Percentiles rank a stretch among this genome's conserved stretches.
These are phyloP conservation scores for Empis livida DNA, from an alignment of 2,888 invertebrate genomes.

Conservation along the genomic window DNA sequence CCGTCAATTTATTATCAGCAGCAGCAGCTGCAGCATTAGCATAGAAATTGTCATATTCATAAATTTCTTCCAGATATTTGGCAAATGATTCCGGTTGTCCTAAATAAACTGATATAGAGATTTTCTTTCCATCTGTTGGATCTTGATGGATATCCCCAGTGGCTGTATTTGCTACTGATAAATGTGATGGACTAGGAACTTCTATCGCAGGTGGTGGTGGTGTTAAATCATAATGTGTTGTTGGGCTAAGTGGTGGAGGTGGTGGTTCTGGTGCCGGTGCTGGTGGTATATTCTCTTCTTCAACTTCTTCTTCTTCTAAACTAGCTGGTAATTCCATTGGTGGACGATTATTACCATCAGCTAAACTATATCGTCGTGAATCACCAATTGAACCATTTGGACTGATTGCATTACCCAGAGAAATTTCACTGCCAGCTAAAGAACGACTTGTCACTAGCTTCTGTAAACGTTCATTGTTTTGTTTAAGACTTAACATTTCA, in stretches of 20 bases:
- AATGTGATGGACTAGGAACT: slow-evolving; percentile 27
- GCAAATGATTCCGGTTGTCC: slow-evolving; percentile 69
- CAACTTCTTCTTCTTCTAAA: slow-evolving; percentile 32
- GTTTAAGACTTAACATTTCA: slow-evolving; percentile 93
- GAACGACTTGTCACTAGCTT: slow-evolving; percentile 62
- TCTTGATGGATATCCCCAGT: slow-evolving; percentile 48
- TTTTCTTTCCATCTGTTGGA: slow-evolving; percentile 72
- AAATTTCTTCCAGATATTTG: slow-evolving; percentile 53
- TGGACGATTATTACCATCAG: slow-evolving; percentile 38
- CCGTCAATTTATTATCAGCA: slow-evolving; percentile 3
- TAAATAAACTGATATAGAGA: slow-evolving; percentile 76
- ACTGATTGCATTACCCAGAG: slow-evolving; percentile 39
- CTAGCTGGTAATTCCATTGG: slow-evolving; percentile 36
- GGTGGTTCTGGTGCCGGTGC: slow-evolving; percentile 35
- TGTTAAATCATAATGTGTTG: slow-evolving; percentile 33
- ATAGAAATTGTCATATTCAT: slow-evolving; percentile 50
- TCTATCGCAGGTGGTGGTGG: slow-evolving; percentile 35
- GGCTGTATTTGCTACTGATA: slow-evolving; percentile 36
- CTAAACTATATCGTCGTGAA: slow-evolving; percentile 45
- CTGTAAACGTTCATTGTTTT: slow-evolving; percentile 91
- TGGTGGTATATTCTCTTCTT: slow-evolving; percentile 29
- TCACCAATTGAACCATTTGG: slow-evolving; percentile 38
- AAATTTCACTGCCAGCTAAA: slow-evolving; percentile 48
- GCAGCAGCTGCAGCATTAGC: slow-evolving; percentile 37
- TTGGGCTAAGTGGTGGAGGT: slow-evolving; percentile 31